These are phyloP conservation scores for Myocastor coypus DNA, from an alignment of 2,113 vertebrate species.

Conservation along the genomic window DNA sequence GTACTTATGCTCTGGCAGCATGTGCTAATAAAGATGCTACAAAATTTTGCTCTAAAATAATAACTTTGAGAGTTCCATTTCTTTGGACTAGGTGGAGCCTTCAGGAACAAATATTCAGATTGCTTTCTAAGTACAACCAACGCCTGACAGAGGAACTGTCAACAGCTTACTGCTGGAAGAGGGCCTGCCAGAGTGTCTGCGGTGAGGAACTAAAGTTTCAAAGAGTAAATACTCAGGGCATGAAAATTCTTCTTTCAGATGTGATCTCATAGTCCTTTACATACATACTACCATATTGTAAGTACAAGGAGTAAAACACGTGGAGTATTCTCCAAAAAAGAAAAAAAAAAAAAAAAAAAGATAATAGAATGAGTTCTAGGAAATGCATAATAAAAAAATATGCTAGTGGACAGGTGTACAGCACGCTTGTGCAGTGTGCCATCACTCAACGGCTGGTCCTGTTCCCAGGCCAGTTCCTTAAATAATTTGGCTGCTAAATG, in stretches of 20 bases:
- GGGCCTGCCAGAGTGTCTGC: background rate
- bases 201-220: background rate
- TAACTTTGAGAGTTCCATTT: background rate
- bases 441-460: background rate
- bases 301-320: background rate
- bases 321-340: background rate
- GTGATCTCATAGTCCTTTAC: background rate
- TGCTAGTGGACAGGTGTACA: background rate
- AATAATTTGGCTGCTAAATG: background rate
- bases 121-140: background rate
- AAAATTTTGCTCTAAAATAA: conserved; percentile 7
- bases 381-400: background rate
- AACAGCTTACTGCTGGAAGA: background rate
- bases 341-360: background rate
- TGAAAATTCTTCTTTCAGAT: background rate
- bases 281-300: background rate
- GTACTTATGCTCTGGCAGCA: background rate
- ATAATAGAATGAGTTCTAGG: background rate
- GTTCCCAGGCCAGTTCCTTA: background rate
- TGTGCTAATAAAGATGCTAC: background rate
- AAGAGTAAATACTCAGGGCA: background rate
- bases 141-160: background rate
- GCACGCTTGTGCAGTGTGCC: background rate
- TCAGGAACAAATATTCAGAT: background rate
- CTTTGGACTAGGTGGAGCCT: background rate